Evolutionary conservation across 1,140 invertebrate species (phyloP), one percentile per base, ranked within the genome.

Genomic region (Episyrphus balteatus): DNA sequence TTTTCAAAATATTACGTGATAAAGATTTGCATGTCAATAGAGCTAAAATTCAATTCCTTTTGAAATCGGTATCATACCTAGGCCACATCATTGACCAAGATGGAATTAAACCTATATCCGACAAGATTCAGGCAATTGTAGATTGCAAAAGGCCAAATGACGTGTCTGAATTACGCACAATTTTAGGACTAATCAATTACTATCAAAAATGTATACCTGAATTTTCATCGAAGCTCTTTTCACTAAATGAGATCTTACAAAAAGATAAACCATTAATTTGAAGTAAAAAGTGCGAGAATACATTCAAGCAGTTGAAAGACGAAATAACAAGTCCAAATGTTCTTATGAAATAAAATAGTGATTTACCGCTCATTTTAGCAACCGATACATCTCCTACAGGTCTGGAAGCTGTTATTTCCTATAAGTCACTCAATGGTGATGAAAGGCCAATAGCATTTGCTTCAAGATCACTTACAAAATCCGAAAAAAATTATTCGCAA

Each of bases 331-430:
- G 44, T 58, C 48, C 69, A 41, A 40, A 51, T 26, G 56, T 65
- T 17, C 41, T 66, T 33, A 47, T 52, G 21, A 49, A 64, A 62
- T 58, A 70, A 69, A 52, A 58, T 43, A 52, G 58, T 8, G 47
- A 58, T 0, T 55, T 54, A 52, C 52, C 53, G 3, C 21, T 63
- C 12, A n/a, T 69, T 12, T 41, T 78, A 18, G 58, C 70, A 13
- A 68, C 67, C 17, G 75, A 79, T 60, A 72, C 73, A 14, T 70
- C 62, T 37, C 49, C 59, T 1, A 66, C 65, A 53, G 74, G 70
- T n/a, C 53, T 78, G 5, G 72, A 73, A 0, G 66, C 65, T 5
- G 62, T 74, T 10, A 49, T 79, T 1, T 59, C 61, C 3, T 73
- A 79, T 47, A 51, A 44, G 2, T 51, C 61, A 14, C n/a, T 50